Conservation (phyloP, 2,797 vertebrate genomes). For the Hypotaenidia okinawae region DNA sequence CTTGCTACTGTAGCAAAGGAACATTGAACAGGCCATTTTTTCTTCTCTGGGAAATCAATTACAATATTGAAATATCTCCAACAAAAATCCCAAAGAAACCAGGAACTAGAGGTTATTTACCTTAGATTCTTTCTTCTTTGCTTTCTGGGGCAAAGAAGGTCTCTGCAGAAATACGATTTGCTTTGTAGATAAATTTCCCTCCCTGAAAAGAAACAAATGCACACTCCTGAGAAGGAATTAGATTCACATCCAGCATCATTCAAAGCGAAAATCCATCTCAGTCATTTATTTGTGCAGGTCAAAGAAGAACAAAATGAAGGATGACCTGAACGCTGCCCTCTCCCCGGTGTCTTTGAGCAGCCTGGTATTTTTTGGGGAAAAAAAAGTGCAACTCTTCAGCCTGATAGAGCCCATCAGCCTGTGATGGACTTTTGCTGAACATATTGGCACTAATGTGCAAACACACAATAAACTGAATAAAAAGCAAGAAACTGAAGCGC, state of each 20-base stretch:
- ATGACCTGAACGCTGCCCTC: not conserved
- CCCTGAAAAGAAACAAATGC: slow-evolving; percentile 80
- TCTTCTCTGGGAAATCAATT: slow-evolving; percentile 18
- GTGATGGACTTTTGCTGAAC: slow-evolving; percentile 12
- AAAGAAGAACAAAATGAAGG: slow-evolving; percentile 42
- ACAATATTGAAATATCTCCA: slow-evolving; percentile 15
- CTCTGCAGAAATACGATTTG: slow-evolving; percentile 99
- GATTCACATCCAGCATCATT: not conserved
- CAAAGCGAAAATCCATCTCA: not conserved
- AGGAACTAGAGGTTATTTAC: slow-evolving; percentile 77
- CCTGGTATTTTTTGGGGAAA: not conserved
- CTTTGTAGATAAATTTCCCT: slow-evolving; percentile 95
- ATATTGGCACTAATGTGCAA: not conserved
- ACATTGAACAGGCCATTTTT: not conserved
- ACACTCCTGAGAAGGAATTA: slow-evolving; percentile 40
- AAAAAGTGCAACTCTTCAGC: not conserved
- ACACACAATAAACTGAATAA: not conserved
- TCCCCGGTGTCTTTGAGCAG: not conserved
- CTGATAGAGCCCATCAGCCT: not conserved
- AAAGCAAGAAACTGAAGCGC: not conserved
- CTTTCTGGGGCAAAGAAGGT: slow-evolving; percentile 88
- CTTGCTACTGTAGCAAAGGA: not conserved
- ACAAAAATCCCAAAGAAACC: slow-evolving; percentile 12
- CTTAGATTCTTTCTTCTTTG: slow-evolving; percentile 93
- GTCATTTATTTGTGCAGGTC: slow-evolving; percentile 35